A percentile compares a stretch with the other conserved stretches of the same genome.
phyloP scores from a whole-genome alignment of 2,113 vertebrate species.

The Etia nguti region DNA sequence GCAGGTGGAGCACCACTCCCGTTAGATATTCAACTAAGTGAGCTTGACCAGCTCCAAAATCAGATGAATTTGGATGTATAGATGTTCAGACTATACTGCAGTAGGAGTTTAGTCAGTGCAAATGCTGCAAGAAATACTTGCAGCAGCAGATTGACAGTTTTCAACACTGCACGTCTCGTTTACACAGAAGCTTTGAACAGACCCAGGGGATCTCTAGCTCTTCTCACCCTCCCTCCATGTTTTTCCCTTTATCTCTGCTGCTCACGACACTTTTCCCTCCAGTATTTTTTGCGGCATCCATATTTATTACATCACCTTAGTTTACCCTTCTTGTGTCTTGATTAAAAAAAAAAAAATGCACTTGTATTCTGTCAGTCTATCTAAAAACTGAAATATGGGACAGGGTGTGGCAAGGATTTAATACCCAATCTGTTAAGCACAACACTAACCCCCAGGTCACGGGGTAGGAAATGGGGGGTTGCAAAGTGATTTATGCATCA shows the following conservation, averaged over 20 bases:
- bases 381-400: conserved; percentile 43
- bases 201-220: conserved; percentile 1
- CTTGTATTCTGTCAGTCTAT: conserved; percentile 35
- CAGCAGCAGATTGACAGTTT: neutral
- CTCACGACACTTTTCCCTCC: neutral
- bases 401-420: conserved; percentile 42
- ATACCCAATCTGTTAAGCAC: conserved; percentile 40
- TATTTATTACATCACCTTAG: conserved; percentile 28
- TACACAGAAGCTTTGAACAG: conserved; percentile 19
- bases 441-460: conserved; percentile 15
- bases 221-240: neutral
- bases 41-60: neutral
- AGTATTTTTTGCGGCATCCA: neutral
- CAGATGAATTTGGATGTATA: neutral
- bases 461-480: neutral
- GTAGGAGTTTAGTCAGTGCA: neutral
- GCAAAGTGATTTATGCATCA: neutral
- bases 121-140: neutral
- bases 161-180: conserved; percentile 28
- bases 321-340: neutral
- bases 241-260: neutral
- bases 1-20: neutral
- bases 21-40: neutral
- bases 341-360: conserved; percentile 13
- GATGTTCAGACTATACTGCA: neutral